Evolutionary conservation across 2,797 vertebrate genomes (phyloP).

Genomic region (Anolis apletophallus): DNA sequence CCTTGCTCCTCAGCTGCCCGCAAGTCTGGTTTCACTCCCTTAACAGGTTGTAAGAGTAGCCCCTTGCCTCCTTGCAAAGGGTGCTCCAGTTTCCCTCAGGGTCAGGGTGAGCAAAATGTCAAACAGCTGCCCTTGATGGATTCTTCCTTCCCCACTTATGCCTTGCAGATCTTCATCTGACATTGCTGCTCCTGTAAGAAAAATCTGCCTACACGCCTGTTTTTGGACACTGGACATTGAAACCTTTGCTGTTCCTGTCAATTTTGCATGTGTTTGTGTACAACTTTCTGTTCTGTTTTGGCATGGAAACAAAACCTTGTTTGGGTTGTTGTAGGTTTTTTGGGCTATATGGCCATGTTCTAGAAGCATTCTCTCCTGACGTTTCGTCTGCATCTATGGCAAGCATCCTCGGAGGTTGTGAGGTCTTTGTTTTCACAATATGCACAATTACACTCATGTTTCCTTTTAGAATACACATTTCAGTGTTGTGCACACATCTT

Average conservation of each 20-base stretch:
- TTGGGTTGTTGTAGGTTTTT: too few relatives aligned
- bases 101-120: constrained; percentile 1
- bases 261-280: background rate
- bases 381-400: too few relatives aligned
- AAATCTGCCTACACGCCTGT: background rate
- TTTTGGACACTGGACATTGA: background rate
- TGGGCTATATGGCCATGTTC: too few relatives aligned
- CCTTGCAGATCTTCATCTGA: background rate
- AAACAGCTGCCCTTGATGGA: background rate
- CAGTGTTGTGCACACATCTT: background rate
- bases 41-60: background rate
- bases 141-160: background rate
- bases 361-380: too few relatives aligned
- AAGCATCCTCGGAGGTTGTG: too few relatives aligned
- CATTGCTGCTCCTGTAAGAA: background rate
- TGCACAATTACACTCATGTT: background rate
- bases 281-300: background rate
- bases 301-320: background rate
- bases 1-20: background rate
- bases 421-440: background rate
- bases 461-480: background rate
- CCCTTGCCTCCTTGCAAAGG: background rate
- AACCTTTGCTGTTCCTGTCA: background rate
- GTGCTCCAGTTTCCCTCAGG: background rate
- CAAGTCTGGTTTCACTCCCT: constrained; percentile 1